Base-by-base conservation (phyloP, 2,113 vertebrate species). In the Loxodonta africana region DNA sequence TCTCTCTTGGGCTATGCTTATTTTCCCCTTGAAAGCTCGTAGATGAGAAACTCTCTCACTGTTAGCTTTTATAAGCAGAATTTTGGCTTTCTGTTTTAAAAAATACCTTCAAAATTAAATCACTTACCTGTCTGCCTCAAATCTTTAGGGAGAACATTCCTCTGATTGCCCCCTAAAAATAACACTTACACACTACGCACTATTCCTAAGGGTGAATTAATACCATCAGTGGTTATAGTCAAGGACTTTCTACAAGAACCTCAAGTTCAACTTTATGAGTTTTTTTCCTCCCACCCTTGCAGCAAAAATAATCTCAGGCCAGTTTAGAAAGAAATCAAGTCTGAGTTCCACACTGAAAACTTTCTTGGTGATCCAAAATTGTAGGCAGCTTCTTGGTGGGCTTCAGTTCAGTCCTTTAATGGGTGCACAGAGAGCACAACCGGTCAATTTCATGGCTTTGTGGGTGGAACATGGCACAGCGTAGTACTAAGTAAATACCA, bases 401-500 rank as follows among this genome's bases (percentile, higher is more conserved):
- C 25, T 95, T 96, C 80, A 77, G 41, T 71, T 91, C 10, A 78
- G 23, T 74, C 57, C 46, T 69, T 83, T 60, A 87, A 71, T 62
- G 25, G 65, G 7, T 41, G 15, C 51, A 65, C 82, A 41, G 48
- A 95, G 96, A 95, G 92, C 90, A 89, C 15, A 77, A 26, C 14
- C 0, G 37, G 85, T 95, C 90, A 87, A 97, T 95, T 97, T 98
- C 96, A 96, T 11, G 44, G 53, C 30, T 94, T 83, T 88, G 96
- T 91, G 95, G 88, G 83, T 78, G 78, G 97, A 98, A 94, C 92
- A 28, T 82, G 95, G 97, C 87, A 97, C 95, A 0, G 84, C 0
- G 67, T 1, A 89, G 93, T 88, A 91, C 97, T 96, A 94, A 91
- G 95, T 81, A 98, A 98, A 98, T 88, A 98, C 44, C 88, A 28